Base-by-base conservation (phyloP, 64 coral and sea anemone genomes). In the Actinia equina region DNA sequence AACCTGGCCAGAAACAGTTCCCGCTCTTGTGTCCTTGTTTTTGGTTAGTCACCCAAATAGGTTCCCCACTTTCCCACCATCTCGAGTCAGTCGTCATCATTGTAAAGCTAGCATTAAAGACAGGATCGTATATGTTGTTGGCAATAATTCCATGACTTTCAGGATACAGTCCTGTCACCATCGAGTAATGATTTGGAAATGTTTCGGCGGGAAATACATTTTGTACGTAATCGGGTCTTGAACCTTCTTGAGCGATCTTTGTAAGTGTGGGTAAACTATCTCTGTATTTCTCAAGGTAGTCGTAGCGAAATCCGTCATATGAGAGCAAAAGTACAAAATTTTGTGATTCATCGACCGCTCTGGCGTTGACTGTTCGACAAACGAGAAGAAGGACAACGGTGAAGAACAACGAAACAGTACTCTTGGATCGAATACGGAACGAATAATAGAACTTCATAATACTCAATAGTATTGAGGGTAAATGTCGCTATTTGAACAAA, bases 101-200 rank as follows among this genome's bases (percentile, higher is more conserved):
- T 4, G 58, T 60, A 82, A 95, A 95, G 1, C 18, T 76, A 10
- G 85, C 87, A 44, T 92, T 77, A 19, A 49, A 84, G 8, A 92
- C 52, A 14, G 94, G 90, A 42, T 95, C 94, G 56, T 85, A 89
- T 78, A 95, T 87, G 14, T 82, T 17, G 41, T 95, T 95, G 3
- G 71, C 85, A 41, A 95, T 87, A 7, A 95, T 84, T 42, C 94
- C 94, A 84, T 95, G 94, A 18, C 64, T 82, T 43, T 95, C 94
- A 20, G 90, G 83, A 42, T 92, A 95, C 41, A 82, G 76, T 7
- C 94, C 94, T 13, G 94, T 95, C 2, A 95, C 87, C 30, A 95
- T 89, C 1, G 90, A 82, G 79, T 92, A 95, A 52, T 95, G 94
- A 86, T 95, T 95, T 45, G 94, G 94, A 79, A 95, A 95, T 27